Evolutionary conservation across 2,797 vertebrate genomes (phyloP).

Genomic region (Spinibarbus caldwelli): DNA sequence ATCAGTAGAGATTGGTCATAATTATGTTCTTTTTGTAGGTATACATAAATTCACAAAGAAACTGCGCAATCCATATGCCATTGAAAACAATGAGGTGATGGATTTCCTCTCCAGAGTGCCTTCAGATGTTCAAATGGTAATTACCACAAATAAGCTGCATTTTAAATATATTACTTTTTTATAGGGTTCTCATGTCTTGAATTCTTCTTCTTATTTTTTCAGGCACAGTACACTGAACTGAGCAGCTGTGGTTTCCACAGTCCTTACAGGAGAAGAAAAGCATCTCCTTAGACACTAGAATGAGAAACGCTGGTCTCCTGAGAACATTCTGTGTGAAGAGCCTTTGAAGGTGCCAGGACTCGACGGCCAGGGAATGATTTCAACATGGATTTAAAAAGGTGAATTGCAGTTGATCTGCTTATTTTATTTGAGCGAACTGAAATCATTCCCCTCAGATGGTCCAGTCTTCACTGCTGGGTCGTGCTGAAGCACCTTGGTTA

Average conservation of each 20-base stretch:
- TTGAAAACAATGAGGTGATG: slow-evolving; percentile 94
- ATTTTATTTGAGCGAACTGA: not conserved
- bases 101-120: slow-evolving; percentile 98
- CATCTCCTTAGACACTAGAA: slow-evolving; percentile 67
- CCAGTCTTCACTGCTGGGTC: slow-evolving; percentile 7
- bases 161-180: no score
- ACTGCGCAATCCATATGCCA: slow-evolving; percentile 93
- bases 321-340: slow-evolving; percentile 10
- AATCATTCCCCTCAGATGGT: not conserved
- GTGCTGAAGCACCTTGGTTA: not conserved
- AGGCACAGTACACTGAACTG: slow-evolving; percentile 89
- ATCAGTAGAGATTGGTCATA: not conserved
- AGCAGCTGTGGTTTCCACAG: slow-evolving; percentile 76
- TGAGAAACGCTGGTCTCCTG: not conserved
- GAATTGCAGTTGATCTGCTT: slow-evolving; percentile 18
- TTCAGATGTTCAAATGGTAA: slow-evolving; percentile 98
- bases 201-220: slow-evolving; percentile 63
- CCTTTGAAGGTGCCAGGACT: not conserved
- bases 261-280: slow-evolving; percentile 83
- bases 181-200: not conserved
- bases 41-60: slow-evolving; percentile 99
- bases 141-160: not conserved
- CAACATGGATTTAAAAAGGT: not conserved
- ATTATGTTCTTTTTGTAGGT: slow-evolving; percentile 75
- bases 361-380: slow-evolving; percentile 10